These are phyloP conservation scores for Acestrorhynchus altus DNA, from an alignment of 2,797 vertebrate species.

Conservation along the genomic window DNA sequence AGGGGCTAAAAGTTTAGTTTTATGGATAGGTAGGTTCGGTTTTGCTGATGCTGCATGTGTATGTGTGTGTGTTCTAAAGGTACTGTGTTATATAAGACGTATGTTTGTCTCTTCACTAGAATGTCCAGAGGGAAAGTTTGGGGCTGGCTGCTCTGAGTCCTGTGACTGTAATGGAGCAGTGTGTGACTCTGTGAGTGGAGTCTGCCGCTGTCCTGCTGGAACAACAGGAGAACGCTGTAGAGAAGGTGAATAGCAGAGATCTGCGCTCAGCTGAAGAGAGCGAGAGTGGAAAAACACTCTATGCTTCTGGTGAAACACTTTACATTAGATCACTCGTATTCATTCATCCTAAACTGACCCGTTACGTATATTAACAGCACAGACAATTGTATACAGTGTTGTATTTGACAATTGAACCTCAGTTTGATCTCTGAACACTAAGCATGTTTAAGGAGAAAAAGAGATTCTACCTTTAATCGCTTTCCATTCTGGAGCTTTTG, in stretches of 20 bases:
- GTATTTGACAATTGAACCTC: slow-evolving; percentile 30
- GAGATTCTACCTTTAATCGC: slow-evolving; percentile 50
- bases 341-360: neutral
- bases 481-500: slow-evolving; percentile 53
- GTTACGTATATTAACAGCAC: slow-evolving; percentile 3
- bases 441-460: slow-evolving; percentile 30
- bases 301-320: neutral
- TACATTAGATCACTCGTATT: neutral
- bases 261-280: neutral
- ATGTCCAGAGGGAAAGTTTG: slow-evolving; percentile 76
- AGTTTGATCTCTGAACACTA: slow-evolving; percentile 14
- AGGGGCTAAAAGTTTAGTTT: neutral
- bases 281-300: neutral
- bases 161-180: slow-evolving; percentile 77
- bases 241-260: slow-evolving; percentile 72
- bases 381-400: slow-evolving; percentile 30
- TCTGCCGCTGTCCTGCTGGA: slow-evolving; percentile 77
- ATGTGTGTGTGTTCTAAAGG: neutral
- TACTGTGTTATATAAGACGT: neutral
- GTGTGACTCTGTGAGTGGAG: slow-evolving; percentile 74
- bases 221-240: slow-evolving; percentile 74
- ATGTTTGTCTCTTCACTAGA: slow-evolving; percentile 63
- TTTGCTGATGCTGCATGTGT: neutral
- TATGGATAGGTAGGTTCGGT: neutral
- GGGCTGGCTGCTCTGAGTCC: slow-evolving; percentile 70